These are phyloP conservation scores for Anagyrus pseudococci DNA, from an alignment of 2,888 invertebrate genomes.

Conservation along the genomic window DNA sequence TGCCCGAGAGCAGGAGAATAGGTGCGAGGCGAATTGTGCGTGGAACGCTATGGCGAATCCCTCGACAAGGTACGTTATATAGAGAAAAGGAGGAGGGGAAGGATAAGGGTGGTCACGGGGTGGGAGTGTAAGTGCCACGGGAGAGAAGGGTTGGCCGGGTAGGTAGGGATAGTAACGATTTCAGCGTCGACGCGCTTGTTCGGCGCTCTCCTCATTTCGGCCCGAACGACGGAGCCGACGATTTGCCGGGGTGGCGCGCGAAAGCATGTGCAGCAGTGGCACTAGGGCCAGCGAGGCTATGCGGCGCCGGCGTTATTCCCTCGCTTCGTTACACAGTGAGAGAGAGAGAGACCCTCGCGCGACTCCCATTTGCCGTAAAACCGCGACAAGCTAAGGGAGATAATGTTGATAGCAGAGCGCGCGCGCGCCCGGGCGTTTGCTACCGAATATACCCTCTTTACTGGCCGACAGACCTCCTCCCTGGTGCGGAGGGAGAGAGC, in stretches of 20 bases:
- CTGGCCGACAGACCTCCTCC: background rate
- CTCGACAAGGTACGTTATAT: no score
- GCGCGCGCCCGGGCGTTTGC: background rate
- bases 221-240: slow-evolving; percentile 20
- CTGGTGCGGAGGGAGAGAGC: background rate
- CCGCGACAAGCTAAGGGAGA: slow-evolving; percentile 22
- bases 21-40: no score
- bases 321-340: slow-evolving; percentile 28
- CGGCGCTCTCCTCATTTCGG: slow-evolving; percentile 7
- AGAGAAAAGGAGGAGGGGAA: no score
- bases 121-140: no score
- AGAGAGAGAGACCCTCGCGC: no score
- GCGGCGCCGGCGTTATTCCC: slow-evolving; percentile 18
- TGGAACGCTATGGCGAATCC: no score
- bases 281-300: no score
- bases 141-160: no score
- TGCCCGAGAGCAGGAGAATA: no score
- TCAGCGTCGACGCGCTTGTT: slow-evolving; percentile 10
- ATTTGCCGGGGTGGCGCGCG: slow-evolving; percentile 8
- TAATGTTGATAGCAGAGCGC: slow-evolving; percentile 18
- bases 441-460: background rate
- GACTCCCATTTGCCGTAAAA: slow-evolving; percentile 30
- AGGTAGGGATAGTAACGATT: slow-evolving; percentile 19
- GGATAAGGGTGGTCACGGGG: no score
- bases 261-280: background rate